Conservation (phyloP, 37 sponge, comb jelly and placozoan genomes). For the Mnemiopsis leidyi region DNA sequence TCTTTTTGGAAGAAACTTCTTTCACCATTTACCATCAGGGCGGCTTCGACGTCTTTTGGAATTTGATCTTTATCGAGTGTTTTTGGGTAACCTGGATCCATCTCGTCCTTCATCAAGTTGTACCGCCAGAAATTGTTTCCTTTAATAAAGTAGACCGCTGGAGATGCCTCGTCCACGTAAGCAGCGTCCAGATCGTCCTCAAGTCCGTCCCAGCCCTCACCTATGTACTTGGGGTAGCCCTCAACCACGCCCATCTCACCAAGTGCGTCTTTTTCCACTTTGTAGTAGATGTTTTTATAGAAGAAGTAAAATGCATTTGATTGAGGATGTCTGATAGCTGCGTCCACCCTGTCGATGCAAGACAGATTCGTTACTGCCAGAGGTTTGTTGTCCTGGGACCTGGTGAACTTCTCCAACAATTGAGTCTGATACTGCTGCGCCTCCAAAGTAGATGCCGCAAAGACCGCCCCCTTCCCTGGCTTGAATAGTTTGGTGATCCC, state of each 20-base stretch:
- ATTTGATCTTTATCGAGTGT: not conserved
- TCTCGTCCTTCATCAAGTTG: not conserved
- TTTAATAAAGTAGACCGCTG: not conserved
- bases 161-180: not conserved
- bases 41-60: not conserved
- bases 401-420: not conserved
- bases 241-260: not conserved
- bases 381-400: not conserved
- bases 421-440: not conserved
- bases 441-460: not conserved
- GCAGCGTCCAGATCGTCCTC: constrained; percentile 23
- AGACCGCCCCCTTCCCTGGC: constrained; percentile 5
- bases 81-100: not conserved
- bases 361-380: not conserved
- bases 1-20: not conserved
- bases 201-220: not conserved
- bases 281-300: not conserved
- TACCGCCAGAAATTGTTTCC: constrained; percentile 25
- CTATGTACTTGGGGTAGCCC: constrained; percentile 9
- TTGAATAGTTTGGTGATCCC: not conserved
- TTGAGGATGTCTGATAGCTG: not conserved
- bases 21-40: not conserved
- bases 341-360: constrained; percentile 12
- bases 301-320: constrained; percentile 10
- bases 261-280: not conserved